Evolutionary conservation across 2,113 vertebrate species (phyloP).

Genomic region (Gracilinanus agilis): DNA sequence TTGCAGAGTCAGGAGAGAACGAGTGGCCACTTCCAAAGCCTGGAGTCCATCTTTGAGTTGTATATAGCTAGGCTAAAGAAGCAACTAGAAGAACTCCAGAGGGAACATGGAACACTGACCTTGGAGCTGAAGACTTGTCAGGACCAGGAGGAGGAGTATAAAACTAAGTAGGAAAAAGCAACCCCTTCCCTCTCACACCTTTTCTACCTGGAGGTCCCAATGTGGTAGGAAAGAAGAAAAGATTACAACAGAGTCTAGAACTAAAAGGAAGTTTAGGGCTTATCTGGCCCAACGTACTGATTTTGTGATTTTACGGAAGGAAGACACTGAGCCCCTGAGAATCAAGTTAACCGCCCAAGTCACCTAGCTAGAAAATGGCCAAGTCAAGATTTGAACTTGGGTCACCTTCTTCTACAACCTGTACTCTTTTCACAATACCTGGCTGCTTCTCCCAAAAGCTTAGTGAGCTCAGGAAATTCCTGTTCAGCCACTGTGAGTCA

Average conservation of each 20-base stretch:
- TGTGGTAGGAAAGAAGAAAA: not conserved
- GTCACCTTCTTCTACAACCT: not conserved
- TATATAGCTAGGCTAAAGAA: constrained; percentile 86
- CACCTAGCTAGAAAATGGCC: not conserved
- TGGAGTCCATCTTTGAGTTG: constrained; percentile 86
- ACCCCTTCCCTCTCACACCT: not conserved
- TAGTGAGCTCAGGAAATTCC: constrained; percentile 56
- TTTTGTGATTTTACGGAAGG: not conserved
- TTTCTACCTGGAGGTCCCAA: not conserved
- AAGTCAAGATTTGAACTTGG: not conserved
- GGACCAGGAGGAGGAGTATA: constrained; percentile 91
- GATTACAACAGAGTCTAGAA: not conserved
- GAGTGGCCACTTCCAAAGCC: not conserved
- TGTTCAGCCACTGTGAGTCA: constrained; percentile 64
- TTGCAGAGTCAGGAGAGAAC: constrained; percentile 78
- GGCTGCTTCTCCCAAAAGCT: constrained; percentile 42
- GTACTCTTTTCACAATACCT: not conserved
- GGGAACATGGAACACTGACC: constrained; percentile 87
- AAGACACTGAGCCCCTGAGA: not conserved
- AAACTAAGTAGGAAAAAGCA: constrained; percentile 87
- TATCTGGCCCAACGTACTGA: not conserved
- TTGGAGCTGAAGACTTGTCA: constrained; percentile 86
- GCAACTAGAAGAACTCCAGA: constrained; percentile 86
- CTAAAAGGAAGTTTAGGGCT: not conserved
- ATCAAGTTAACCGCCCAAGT: not conserved